Percentiles rank a stretch among this genome's conserved stretches.
These are phyloP conservation scores for Pristionchus japonicus DNA, from an alignment of 2,888 invertebrate genomes.

Conservation along the genomic window DNA sequence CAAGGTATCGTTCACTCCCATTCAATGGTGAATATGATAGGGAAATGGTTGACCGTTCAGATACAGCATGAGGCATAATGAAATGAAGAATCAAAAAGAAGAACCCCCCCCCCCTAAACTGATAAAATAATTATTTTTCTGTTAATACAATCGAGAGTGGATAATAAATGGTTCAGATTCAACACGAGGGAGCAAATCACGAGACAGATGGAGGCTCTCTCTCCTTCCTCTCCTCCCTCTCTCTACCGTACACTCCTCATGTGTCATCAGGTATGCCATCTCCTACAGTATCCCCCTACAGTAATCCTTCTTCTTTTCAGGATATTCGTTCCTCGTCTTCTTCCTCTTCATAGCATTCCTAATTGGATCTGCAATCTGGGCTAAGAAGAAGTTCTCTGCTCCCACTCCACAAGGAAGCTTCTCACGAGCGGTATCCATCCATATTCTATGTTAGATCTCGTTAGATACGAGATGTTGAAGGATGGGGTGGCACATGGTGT, in stretches of 20 bases:
- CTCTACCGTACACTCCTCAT: not conserved
- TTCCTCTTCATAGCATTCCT: conserved; percentile 9
- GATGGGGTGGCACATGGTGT: too few relatives aligned
- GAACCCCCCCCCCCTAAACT: not conserved
- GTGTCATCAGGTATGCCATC: not conserved
- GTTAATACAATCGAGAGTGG: not conserved
- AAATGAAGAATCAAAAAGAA: not conserved
- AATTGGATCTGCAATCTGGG: not conserved
- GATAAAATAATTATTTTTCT: not conserved
- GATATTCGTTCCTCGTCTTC: conserved; percentile 41
- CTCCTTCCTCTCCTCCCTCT: not conserved
- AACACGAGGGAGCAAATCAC: conserved; percentile 35
- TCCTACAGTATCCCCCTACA: not conserved
- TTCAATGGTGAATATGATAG: not conserved
- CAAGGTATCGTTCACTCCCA: conserved; percentile 53
- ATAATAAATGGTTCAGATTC: conserved; percentile 8
- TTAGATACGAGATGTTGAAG: too few relatives aligned
- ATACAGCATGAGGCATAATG: not conserved
- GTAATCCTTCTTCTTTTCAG: not conserved
- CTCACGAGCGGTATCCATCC: not conserved
- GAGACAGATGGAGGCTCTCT: conserved; percentile 23
- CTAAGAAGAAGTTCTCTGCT: conserved; percentile 12
- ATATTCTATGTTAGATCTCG: not conserved
- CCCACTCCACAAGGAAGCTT: conserved; percentile 6
- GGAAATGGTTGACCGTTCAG: not conserved